Percentiles rank a stretch among this genome's conserved stretches.
These are phyloP conservation scores for Formicarius rufipectus DNA, from an alignment of 2,113 vertebrate genomes.

Conservation along the genomic window DNA sequence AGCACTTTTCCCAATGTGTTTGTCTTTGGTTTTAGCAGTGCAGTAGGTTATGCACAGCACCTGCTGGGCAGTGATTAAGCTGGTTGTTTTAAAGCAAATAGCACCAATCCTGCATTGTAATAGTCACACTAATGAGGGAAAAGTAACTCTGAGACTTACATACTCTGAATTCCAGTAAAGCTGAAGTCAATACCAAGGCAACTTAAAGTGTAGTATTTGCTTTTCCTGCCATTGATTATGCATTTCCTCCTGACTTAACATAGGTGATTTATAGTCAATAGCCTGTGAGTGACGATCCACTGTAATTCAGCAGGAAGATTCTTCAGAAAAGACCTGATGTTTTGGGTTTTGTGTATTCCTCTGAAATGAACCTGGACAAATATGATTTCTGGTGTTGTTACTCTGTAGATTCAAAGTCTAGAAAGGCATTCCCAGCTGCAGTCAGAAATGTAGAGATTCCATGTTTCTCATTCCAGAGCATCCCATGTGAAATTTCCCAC, in stretches of 20 bases:
- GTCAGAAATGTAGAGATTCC: neutral
- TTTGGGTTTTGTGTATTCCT: neutral
- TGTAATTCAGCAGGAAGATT: neutral
- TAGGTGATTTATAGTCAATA: neutral
- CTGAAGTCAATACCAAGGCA: neutral
- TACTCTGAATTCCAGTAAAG: neutral
- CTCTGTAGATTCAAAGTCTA: neutral
- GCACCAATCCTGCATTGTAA: neutral
- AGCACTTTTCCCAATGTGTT: neutral
- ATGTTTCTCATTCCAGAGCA: neutral
- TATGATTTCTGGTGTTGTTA: neutral
- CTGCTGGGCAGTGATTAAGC: neutral
- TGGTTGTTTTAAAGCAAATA: neutral
- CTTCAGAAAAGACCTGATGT: neutral
- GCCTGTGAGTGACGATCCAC: neutral
- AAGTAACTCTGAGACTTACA: neutral
- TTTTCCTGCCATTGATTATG: conserved; percentile 5
- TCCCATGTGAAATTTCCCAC: neutral
- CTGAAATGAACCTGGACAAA: neutral
- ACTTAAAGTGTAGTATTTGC: neutral
- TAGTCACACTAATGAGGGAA: neutral
- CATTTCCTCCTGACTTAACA: neutral
- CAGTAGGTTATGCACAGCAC: neutral
- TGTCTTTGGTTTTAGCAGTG: neutral
- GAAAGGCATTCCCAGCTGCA: neutral